Evolutionary conservation across 2,888 invertebrate genomes (phyloP).

Genomic region (Agelastica alni): DNA sequence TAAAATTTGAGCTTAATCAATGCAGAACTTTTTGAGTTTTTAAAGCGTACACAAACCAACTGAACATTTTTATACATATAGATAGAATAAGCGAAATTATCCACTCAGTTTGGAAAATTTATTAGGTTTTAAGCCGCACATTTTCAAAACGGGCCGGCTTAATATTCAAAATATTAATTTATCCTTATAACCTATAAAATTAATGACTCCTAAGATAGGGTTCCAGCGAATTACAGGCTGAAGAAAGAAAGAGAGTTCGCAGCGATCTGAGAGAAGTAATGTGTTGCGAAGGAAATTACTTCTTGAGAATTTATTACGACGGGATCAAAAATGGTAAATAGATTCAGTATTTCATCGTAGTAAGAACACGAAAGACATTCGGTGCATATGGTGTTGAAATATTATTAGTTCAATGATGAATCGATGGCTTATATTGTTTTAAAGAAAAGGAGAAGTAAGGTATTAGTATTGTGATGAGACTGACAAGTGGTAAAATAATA

Average conservation of each 20-base stretch:
- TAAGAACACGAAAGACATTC: constrained; percentile 15
- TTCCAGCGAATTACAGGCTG: neutral
- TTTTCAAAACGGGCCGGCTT: constrained; percentile 12
- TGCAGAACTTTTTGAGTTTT: no score
- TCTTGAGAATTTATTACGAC: constrained; percentile 16
- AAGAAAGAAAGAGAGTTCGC: neutral
- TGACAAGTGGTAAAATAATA: no score
- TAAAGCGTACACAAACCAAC: no score
- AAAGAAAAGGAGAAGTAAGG: no score
- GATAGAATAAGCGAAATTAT: no score
- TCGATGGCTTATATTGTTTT: constrained; percentile 12
- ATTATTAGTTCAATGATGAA: constrained; percentile 7
- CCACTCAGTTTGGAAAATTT: neutral
- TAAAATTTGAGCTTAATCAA: no score
- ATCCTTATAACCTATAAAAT: constrained; percentile 22
- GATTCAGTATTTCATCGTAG: constrained; percentile 11
- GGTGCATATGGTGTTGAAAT: constrained; percentile 10
- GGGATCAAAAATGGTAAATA: constrained; percentile 21
- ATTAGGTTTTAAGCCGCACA: constrained; percentile 9
- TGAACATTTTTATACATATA: no score
- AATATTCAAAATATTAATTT: constrained; percentile 21
- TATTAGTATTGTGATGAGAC: no score
- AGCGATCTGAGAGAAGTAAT: constrained; percentile 9
- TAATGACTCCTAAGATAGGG: constrained; percentile 16
- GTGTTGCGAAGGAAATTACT: constrained; percentile 20